phyloP scores from a whole-genome alignment of 1,140 invertebrate genomes.

The Sitobion miscanthi region DNA sequence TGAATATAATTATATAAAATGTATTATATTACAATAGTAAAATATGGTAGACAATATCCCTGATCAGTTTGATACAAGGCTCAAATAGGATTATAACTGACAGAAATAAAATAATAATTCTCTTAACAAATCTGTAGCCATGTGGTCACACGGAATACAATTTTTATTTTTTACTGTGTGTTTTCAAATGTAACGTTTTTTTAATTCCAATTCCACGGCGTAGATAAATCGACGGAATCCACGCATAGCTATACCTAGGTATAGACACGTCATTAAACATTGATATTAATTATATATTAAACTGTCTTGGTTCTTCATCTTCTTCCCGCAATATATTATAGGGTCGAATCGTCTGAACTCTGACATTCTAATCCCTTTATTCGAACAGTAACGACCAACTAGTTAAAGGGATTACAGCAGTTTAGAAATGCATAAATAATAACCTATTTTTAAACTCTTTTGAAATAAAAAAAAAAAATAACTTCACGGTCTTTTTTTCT shows the following conservation, averaged over 20 bases:
- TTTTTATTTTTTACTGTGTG: background rate
- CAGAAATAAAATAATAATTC: background rate
- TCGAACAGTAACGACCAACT: background rate
- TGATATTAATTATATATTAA: constrained; percentile 25
- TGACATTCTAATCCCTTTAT: constrained; percentile 14
- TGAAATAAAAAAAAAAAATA: background rate
- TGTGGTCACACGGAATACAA: background rate
- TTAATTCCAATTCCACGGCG: background rate
- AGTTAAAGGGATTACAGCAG: background rate
- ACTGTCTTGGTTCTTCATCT: background rate
- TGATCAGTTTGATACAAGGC: background rate
- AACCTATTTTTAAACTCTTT: background rate
- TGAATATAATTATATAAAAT: background rate
- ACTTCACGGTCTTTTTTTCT: background rate
- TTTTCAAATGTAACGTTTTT: background rate
- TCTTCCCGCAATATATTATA: background rate
- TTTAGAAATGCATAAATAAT: background rate
- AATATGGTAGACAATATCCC: background rate
- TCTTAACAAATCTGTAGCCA: background rate
- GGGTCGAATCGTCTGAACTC: background rate
- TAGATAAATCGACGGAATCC: too few species aligned
- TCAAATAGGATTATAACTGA: background rate
- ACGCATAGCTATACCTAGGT: background rate
- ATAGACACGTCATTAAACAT: background rate
- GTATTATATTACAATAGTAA: background rate